Percentiles rank a stretch among this genome's conserved stretches.
phyloP scores from a whole-genome alignment of 1,140 invertebrate genomes.

The Drosophila rufa region DNA sequence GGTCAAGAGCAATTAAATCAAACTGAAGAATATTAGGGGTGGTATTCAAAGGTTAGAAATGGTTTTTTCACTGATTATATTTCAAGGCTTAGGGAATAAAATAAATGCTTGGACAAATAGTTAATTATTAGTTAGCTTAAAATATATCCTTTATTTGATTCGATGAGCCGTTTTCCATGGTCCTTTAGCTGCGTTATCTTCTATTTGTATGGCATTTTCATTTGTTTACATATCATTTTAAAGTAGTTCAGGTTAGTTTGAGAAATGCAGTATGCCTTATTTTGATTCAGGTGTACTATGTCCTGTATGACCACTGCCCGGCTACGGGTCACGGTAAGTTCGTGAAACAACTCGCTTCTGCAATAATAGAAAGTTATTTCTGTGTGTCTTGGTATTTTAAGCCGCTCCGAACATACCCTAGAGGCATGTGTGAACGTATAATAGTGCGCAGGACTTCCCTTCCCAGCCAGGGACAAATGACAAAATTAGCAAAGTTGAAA shows the following conservation, averaged over 20 bases:
- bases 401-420: not conserved
- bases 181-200: not conserved
- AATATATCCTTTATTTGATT: not conserved
- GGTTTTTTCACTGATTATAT: not conserved
- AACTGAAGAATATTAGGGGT: not conserved
- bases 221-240: not conserved
- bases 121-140: not conserved
- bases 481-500: slow-evolving; percentile 5
- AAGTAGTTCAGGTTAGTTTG: accelerated
- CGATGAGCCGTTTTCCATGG: too few relatives aligned
- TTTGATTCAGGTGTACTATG: slow-evolving; percentile 12
- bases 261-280: slow-evolving; percentile 1
- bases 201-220: not conserved
- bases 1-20: slow-evolving; percentile 18
- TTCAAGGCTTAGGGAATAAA: not conserved
- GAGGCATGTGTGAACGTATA: slow-evolving; percentile 1
- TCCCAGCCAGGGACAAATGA: slow-evolving; percentile 42
- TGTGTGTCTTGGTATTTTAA: not conserved
- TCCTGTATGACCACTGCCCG: slow-evolving; percentile 22
- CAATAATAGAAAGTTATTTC: not conserved
- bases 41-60: not conserved
- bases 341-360: not conserved
- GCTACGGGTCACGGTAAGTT: not conserved
- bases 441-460: not conserved
- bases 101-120: not conserved